Conservation (phyloP, 2,797 vertebrate genomes). For the Eulemur coronatus region DNA sequence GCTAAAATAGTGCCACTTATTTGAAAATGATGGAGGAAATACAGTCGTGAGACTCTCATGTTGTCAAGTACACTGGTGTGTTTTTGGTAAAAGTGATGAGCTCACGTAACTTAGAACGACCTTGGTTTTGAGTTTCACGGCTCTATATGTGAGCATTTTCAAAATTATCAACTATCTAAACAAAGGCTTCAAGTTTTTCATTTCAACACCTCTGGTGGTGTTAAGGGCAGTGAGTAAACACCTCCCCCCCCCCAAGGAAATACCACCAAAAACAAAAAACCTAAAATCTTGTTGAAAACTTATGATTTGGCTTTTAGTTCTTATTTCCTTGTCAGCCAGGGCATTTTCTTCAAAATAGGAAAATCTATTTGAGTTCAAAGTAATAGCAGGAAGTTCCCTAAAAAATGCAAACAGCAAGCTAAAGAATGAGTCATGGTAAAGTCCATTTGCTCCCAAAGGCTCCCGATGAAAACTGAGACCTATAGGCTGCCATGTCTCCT, state of each 20-base stretch:
- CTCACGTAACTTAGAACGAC: rapidly evolving
- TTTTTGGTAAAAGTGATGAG: not conserved
- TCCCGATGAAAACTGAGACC: not conserved
- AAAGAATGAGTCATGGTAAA: not conserved
- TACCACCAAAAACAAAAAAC: not conserved
- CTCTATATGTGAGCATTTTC: not conserved
- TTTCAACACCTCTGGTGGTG: not conserved
- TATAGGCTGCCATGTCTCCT: not conserved
- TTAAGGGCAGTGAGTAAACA: not conserved
- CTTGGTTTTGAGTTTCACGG: not conserved
- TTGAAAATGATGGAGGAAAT: not conserved
- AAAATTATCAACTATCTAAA: not conserved
- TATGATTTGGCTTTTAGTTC: not conserved
- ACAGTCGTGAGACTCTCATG: rapidly evolving
- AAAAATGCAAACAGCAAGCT: not conserved
- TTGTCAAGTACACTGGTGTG: rapidly evolving
- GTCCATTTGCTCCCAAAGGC: not conserved
- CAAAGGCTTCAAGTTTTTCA: not conserved
- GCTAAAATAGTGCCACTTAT: rapidly evolving
- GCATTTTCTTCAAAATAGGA: not conserved
- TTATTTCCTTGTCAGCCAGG: not conserved
- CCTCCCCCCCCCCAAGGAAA: not conserved
- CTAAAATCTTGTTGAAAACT: not conserved
- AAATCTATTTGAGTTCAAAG: not conserved
- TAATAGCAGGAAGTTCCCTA: not conserved